These are phyloP conservation scores for Luscinia megarhynchos DNA, from an alignment of 2,797 vertebrate genomes.

Conservation along the genomic window DNA sequence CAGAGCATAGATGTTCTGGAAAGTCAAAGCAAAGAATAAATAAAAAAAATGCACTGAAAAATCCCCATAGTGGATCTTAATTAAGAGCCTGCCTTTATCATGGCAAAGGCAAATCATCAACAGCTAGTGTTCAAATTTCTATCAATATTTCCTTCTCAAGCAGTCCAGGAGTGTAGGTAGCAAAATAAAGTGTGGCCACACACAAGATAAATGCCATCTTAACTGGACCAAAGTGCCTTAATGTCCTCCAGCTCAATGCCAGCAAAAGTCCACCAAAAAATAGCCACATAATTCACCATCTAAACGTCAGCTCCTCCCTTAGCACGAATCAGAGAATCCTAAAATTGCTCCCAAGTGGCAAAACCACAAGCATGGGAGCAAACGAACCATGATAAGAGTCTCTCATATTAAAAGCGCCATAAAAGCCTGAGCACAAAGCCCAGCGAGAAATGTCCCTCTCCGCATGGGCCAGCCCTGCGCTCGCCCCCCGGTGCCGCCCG, in stretches of 20 bases:
- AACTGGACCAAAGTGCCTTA: background rate
- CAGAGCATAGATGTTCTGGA: background rate
- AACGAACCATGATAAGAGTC: constrained; percentile 61
- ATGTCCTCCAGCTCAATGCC: background rate
- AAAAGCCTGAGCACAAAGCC: constrained; percentile 56
- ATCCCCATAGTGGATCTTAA: background rate
- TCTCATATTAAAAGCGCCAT: constrained; percentile 27
- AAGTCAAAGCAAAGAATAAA: constrained; percentile 26
- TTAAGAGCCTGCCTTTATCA: background rate
- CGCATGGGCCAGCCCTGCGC: background rate
- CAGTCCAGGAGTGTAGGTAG: background rate
- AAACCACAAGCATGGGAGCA: constrained; percentile 55
- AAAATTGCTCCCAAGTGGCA: constrained; percentile 45
- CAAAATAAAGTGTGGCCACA: background rate
- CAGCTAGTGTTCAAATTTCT: background rate
- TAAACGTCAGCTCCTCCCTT: background rate
- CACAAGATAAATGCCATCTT: background rate
- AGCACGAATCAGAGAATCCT: background rate
- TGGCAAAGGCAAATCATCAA: background rate
- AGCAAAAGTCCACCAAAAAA: constrained; percentile 30
- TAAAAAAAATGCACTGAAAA: background rate
- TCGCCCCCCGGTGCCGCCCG: background rate
- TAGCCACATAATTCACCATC: constrained; percentile 24
- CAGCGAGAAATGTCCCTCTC: constrained; percentile 13
- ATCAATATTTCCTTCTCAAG: background rate